Evolutionary conservation across 2,797 vertebrate species (phyloP), one percentile per base, ranked within the genome.

Genomic region (Poeciliopsis infans): DNA sequence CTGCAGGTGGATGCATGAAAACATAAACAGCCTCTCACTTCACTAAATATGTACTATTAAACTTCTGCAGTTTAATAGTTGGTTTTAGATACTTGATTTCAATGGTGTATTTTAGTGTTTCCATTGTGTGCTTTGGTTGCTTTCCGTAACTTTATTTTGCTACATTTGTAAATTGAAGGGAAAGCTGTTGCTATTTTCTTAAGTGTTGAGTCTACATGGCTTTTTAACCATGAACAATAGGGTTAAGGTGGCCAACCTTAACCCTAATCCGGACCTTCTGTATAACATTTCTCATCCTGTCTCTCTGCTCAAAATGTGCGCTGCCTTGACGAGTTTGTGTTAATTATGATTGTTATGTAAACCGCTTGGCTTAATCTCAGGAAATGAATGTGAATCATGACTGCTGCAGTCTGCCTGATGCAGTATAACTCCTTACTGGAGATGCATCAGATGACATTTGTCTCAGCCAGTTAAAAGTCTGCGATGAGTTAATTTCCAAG

Each of bases 111-210:
- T 36, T 41, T 51, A 28, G 64, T 79, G 45, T 78, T 85, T 79
- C 23, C 75, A 77, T 46, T 51, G 16, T 85, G 55, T 76, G 2
- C n/a, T 57, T 76, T 7, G 0, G 4, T 68, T 0, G 31, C 70
- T 74, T 80, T 45, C 41, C 39, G 4, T 23, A 11, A 25, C 20
- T 69, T 13, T 69, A 69, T 70, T 70, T 70, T 28, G 25, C 25
- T 46, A 2, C 53, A 41, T 82, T 75, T 66, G 15, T 18, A 70
- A 53, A 47, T n/a, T 43, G 15, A 33, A 31, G 8, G 15, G 33
- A 10, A 75, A 55, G 66, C 16, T 72, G 25, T 75, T 75, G 72
- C 43, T 72, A n/a, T 71, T n/a, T 85, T 91, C 88, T 92, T 90
- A 89, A 89, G 83, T 73, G 53, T 36, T 25, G 36, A n/a, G 5